Percentiles rank a stretch among this genome's conserved stretches.
phyloP scores from a whole-genome alignment of 2,888 invertebrate species.

The Lepidocyrtinus sp. region DNA sequence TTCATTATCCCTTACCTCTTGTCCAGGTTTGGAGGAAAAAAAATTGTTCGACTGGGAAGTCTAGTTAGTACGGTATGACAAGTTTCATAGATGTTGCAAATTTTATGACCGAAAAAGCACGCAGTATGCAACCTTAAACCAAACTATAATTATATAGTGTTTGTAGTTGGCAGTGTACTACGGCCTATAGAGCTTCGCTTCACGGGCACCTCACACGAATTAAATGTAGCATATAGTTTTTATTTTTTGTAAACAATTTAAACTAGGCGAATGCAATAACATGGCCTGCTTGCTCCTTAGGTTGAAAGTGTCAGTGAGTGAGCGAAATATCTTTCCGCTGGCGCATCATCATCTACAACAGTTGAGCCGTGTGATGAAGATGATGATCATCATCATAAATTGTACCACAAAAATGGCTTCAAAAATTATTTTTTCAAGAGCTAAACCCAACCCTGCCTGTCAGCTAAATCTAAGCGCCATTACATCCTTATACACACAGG shows the following conservation, averaged over 20 bases:
- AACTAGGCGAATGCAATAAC: not conserved
- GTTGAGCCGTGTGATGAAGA: not conserved
- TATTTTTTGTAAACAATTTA: not conserved
- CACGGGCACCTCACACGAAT: not conserved
- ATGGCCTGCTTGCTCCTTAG: constrained; percentile 1
- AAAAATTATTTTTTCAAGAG: not conserved
- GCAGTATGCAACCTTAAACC: no score
- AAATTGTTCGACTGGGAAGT: no score
- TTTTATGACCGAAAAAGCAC: no score
- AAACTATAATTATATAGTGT: not conserved
- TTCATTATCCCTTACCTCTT: no score
- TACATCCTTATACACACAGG: not conserved
- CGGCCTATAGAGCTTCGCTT: no score
- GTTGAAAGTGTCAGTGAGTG: no score
- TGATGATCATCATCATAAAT: not conserved
- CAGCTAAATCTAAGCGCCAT: no score
- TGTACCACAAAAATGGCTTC: not conserved
- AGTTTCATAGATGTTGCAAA: no score
- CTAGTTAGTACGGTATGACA: no score
- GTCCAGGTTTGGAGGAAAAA: no score
- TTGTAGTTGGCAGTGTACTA: no score
- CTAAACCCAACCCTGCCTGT: constrained; percentile 9
- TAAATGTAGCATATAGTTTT: constrained; percentile 6
- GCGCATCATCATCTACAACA: constrained; percentile 6
- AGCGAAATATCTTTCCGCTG: no score